Evolutionary conservation across 2,888 invertebrate species (phyloP).

Genomic region (Eutolmus rufibarbis): DNA sequence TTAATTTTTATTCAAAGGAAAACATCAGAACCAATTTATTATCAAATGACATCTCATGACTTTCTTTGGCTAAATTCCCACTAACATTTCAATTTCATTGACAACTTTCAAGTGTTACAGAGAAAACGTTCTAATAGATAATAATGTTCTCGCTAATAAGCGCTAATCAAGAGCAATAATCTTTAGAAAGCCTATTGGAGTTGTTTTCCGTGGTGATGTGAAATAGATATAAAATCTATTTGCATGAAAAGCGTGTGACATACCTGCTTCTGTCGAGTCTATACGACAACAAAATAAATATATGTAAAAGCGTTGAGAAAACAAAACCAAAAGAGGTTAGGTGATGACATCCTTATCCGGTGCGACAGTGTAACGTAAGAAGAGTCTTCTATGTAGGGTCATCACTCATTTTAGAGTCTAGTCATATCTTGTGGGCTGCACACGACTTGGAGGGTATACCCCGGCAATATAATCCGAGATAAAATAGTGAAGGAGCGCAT

Average conservation of each 20-base stretch:
- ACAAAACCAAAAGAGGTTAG: constrained; percentile 45
- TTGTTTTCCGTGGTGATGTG: background rate
- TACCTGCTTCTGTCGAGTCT: background rate
- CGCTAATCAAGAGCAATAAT: constrained; percentile 20
- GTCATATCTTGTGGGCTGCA: background rate
- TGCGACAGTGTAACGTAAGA: background rate
- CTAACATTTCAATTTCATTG: background rate
- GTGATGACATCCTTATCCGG: constrained; percentile 40
- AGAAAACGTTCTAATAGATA: constrained; percentile 3
- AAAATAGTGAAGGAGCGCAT: background rate
- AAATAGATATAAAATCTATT: background rate
- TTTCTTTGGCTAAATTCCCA: background rate
- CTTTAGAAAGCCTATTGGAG: constrained; percentile 4
- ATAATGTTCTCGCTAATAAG: background rate
- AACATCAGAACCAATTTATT: background rate
- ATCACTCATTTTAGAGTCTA: constrained; percentile 1
- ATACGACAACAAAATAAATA: background rate
- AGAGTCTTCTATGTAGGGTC: background rate
- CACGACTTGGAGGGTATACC: background rate
- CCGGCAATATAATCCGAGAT: background rate
- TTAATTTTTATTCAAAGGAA: background rate
- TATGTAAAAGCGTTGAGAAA: constrained; percentile 22
- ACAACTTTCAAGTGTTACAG: background rate
- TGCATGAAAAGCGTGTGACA: background rate
- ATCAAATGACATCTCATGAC: background rate